Conservation (phyloP, 2,113 vertebrate species). For the Calonectris borealis region DNA sequence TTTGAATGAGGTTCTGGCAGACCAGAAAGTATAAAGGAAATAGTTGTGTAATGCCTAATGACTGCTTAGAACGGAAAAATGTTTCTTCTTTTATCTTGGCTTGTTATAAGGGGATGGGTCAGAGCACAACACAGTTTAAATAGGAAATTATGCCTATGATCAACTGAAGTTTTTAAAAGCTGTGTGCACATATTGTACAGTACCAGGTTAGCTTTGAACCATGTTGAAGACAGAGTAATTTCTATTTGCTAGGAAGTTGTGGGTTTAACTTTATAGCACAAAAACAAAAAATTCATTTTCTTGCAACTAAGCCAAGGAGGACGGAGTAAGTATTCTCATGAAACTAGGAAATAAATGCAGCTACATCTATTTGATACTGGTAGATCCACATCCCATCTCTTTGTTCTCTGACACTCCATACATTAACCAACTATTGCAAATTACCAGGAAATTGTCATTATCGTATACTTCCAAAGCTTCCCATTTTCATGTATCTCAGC, state of each 20-base stretch:
- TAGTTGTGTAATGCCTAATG: slow-evolving; percentile 6
- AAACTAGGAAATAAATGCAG: neutral
- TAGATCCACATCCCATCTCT: neutral
- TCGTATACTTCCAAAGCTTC: neutral
- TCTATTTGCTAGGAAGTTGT: neutral
- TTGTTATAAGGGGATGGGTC: neutral
- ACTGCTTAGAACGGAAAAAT: slow-evolving; percentile 33
- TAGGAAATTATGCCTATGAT: neutral
- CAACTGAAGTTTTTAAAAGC: neutral
- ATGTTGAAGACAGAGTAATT: neutral
- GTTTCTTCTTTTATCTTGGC: slow-evolving; percentile 24
- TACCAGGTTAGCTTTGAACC: neutral
- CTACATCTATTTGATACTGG: neutral
- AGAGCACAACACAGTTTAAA: neutral
- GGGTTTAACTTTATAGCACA: neutral
- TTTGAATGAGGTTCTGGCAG: slow-evolving; percentile 5
- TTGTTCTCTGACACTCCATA: neutral
- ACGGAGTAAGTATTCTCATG: neutral
- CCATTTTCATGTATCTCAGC: neutral
- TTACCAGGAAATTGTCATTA: neutral
- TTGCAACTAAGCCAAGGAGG: neutral
- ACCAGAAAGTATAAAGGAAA: slow-evolving; percentile 28
- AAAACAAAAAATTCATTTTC: neutral
- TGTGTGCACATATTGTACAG: neutral
- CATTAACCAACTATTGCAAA: neutral